Evolutionary conservation across 2,888 invertebrate genomes (phyloP), one percentile per base, ranked within the genome.

Genomic region (Pseudococcus viburni): DNA sequence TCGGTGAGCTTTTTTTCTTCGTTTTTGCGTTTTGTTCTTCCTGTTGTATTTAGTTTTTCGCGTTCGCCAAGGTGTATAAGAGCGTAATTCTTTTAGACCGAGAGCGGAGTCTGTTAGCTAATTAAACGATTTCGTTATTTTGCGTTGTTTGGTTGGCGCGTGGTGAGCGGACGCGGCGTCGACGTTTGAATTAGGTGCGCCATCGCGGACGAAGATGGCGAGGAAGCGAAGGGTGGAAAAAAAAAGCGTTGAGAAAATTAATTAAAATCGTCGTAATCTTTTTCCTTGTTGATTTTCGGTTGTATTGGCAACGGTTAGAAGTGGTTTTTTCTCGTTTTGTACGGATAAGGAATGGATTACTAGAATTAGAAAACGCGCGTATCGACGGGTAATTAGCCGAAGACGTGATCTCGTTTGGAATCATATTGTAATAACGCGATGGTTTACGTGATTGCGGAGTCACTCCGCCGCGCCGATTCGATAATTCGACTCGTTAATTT

Each of bases 81-180:
- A 64, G 33, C 9, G 80, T 83, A 83, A 83, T 83, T 83, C 80
- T 83, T 83, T 83, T 33, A 33, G n/a, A 26, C 33, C 64, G 22
- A 22, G 59, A 51, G 33, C n/a, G 80, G 12, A 83, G 19, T 83
- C 19, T 46, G 80, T 46, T 83, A 33, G 80, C 80, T 83, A 83
- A 83, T 83, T 83, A 83, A 83, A 83, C 46, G 80, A 83, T 83
- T 83, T 83, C 80, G 80, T 83, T 83, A 83, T 83, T 83, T 83
- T 46, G 26, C 80, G 46, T 19, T 22, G 80, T 22, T n/a, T 46
- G 17, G 80, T 73, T 73, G 26, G 59, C 59, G 48, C 48, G 48
- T 51, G 48, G 48, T 51, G 11, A 8, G 48, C 48, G 48, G 15
- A 51, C 48, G 48, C 48, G 48, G 15, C 11, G 55, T 55, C 6